Evolutionary conservation across 2,888 invertebrate species (phyloP).

Genomic region (Epinotia demarniana): DNA sequence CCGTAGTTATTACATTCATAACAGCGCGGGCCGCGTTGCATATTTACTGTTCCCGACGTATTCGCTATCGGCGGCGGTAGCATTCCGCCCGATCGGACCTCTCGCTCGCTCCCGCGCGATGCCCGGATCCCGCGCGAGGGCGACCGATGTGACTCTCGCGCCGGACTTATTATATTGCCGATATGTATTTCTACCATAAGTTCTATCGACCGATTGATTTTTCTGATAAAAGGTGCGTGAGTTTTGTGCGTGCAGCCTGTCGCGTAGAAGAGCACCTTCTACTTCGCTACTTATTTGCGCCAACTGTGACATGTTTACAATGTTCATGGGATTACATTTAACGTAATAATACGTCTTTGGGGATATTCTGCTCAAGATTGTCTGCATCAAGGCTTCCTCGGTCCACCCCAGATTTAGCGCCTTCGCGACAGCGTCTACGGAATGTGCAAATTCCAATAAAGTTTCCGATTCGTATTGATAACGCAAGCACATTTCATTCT

Average conservation of each 20-base stretch:
- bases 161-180: not conserved
- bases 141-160: not conserved
- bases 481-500: constrained; percentile 20
- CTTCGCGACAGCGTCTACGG: not conserved
- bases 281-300: constrained; percentile 30
- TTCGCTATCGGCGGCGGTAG: not conserved
- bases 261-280: constrained; percentile 14
- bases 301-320: constrained; percentile 7
- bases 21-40: constrained; percentile 14
- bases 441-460: constrained; percentile 10
- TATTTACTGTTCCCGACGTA: not conserved
- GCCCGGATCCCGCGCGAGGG: not conserved
- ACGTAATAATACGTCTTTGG: constrained; percentile 19
- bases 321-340: constrained; percentile 13
- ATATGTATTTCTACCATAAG: not conserved
- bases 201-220: not conserved
- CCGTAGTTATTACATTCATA: constrained; percentile 19
- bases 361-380: not conserved
- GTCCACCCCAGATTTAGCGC: no score
- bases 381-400: no score
- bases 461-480: constrained; percentile 14
- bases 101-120: constrained; percentile 4
- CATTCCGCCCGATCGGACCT: not conserved
- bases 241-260: constrained; percentile 7
- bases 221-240: constrained; percentile 7